Conservation (phyloP, 2,113 vertebrate genomes). For the Siniperca chuatsi region DNA sequence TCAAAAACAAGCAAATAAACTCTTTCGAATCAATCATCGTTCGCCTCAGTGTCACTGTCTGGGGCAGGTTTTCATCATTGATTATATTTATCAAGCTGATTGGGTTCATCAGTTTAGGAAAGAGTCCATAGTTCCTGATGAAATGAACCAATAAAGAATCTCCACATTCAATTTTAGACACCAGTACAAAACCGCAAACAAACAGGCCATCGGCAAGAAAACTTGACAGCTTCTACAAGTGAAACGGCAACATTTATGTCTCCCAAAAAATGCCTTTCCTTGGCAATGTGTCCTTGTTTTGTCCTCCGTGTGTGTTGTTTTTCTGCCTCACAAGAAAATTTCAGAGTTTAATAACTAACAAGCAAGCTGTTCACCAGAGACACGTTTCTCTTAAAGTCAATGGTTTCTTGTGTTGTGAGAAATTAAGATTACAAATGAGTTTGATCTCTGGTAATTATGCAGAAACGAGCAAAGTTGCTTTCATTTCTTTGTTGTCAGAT, state of each 20-base stretch:
- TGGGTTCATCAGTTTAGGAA: slow-evolving; percentile 1
- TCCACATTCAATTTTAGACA: slow-evolving; percentile 21
- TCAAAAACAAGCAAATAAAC: slow-evolving; percentile 32
- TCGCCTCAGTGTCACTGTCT: background rate
- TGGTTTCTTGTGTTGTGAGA: background rate
- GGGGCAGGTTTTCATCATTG: slow-evolving; percentile 16
- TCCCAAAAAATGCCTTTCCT: slow-evolving; percentile 32
- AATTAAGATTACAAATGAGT: slow-evolving; percentile 24
- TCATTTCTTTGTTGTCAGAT: slow-evolving; percentile 17
- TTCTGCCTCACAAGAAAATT: slow-evolving; percentile 33
- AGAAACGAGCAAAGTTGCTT: background rate
- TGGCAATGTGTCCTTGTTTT: slow-evolving; percentile 46
- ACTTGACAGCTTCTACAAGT: slow-evolving; percentile 4
- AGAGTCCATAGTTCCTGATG: background rate
- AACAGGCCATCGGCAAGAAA: slow-evolving; percentile 17
- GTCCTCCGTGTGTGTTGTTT: slow-evolving; percentile 34
- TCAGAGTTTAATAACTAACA: slow-evolving; percentile 42
- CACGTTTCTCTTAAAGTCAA: slow-evolving; percentile 11
- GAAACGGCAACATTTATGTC: slow-evolving; percentile 26
- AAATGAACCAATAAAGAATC: slow-evolving; percentile 26
- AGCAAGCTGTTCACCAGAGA: slow-evolving; percentile 13
- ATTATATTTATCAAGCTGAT: slow-evolving; percentile 14
- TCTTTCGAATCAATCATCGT: slow-evolving; percentile 15
- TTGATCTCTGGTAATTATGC: slow-evolving; percentile 37
- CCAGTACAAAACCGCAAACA: slow-evolving; percentile 14